A percentile compares a stretch with the other conserved stretches of the same genome.
phyloP scores from a whole-genome alignment of 2,797 vertebrate species.

The Sebastes hopkinsi region DNA sequence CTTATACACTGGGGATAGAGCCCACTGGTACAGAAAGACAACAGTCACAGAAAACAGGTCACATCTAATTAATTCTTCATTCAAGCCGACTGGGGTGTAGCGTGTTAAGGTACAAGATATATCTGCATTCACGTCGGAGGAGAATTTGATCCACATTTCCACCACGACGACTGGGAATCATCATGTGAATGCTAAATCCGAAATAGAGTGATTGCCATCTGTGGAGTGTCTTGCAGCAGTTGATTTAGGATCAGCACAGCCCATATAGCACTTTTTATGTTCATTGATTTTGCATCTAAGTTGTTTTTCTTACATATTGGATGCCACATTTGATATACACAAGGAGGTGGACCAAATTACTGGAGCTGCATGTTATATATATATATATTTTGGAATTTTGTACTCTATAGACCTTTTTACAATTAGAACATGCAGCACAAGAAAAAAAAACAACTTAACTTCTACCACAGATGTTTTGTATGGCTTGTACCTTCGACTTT shows the following conservation, averaged over 20 bases:
- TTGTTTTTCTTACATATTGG: background rate
- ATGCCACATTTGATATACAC: background rate
- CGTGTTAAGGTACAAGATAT: background rate
- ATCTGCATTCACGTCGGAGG: too few relatives aligned
- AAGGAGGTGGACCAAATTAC: background rate
- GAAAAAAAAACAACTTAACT: background rate
- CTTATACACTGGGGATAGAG: background rate
- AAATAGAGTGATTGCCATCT: background rate
- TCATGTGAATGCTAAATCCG: too few relatives aligned
- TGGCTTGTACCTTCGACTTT: background rate
- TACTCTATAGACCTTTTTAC: too few relatives aligned
- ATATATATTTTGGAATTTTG: too few relatives aligned
- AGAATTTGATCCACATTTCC: too few relatives aligned
- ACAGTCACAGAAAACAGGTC: background rate
- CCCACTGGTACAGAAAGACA: background rate
- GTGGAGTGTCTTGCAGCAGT: background rate
- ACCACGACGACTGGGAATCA: too few relatives aligned
- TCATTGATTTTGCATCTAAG: background rate
- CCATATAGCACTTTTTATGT: background rate
- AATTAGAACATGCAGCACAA: too few relatives aligned
- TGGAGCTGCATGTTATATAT: background rate
- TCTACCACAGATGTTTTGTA: background rate
- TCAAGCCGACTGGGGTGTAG: background rate
- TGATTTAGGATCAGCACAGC: background rate
- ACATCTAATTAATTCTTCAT: background rate